Conservation (phyloP, 2,113 vertebrate genomes). For the Lates calcarifer region DNA sequence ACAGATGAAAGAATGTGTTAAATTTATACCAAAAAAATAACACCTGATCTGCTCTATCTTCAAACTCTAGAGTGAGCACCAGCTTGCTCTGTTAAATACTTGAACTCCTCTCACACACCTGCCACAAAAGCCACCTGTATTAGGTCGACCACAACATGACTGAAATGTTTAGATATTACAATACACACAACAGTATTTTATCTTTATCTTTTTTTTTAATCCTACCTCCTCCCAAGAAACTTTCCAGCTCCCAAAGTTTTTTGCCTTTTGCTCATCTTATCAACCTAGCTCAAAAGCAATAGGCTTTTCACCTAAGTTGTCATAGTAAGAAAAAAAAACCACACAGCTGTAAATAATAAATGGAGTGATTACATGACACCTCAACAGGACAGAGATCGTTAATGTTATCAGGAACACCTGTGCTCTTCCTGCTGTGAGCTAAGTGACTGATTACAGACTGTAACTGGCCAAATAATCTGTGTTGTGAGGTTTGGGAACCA, state of each 20-base stretch:
- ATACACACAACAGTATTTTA: background rate
- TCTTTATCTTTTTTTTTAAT: too few species aligned
- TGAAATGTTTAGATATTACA: background rate
- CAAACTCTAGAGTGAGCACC: background rate
- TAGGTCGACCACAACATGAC: background rate
- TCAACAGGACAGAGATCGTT: too few species aligned
- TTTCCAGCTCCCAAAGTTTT: background rate
- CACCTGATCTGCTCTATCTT: too few species aligned
- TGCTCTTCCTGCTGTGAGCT: too few species aligned
- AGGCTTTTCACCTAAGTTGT: background rate
- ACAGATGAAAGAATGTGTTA: background rate
- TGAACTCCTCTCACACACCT: background rate
- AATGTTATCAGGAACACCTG: too few species aligned
- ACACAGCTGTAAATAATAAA: background rate
- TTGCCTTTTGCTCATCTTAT: background rate
- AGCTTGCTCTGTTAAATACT: background rate
- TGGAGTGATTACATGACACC: too few species aligned
- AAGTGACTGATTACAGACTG: too few species aligned
- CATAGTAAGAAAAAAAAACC: background rate
- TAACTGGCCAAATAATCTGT: too few species aligned
- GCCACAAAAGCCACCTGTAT: too few species aligned
- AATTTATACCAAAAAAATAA: background rate
- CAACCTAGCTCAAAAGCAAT: background rate
- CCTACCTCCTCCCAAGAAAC: background rate
- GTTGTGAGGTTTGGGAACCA: too few species aligned